Evolutionary conservation across 2,797 vertebrate species (phyloP).

Genomic region (Salmo trutta): DNA sequence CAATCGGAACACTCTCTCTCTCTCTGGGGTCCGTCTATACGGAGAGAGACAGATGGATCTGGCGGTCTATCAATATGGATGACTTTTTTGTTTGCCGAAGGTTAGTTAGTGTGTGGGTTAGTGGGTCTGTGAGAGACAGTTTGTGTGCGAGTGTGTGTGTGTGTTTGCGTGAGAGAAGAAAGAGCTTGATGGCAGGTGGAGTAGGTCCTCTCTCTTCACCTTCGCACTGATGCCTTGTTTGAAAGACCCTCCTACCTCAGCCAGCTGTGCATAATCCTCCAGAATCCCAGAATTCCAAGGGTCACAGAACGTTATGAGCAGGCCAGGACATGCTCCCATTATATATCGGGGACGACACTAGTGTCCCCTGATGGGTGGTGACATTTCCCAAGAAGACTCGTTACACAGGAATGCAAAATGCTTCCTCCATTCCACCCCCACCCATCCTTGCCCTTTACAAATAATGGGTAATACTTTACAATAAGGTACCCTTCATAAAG

Average conservation of each 20-base stretch:
- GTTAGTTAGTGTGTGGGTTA: neutral
- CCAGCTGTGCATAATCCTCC: conserved; percentile 4
- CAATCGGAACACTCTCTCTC: too few species aligned
- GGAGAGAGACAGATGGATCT: neutral
- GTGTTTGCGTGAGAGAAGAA: too few species aligned
- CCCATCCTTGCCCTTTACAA: too few species aligned
- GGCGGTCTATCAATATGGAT: neutral
- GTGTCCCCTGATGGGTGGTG: neutral
- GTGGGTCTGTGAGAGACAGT: neutral
- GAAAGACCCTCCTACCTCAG: neutral
- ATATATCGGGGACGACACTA: neutral
- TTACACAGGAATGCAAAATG: too few species aligned
- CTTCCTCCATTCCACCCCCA: too few species aligned
- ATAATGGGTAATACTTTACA: too few species aligned
- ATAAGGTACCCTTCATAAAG: neutral
- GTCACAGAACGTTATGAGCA: neutral
- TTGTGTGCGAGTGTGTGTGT: too few species aligned
- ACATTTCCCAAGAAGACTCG: neutral
- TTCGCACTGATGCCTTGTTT: neutral
- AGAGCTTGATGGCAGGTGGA: neutral
- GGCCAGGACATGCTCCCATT: neutral
- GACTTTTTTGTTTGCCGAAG: neutral
- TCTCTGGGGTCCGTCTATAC: conserved; percentile 1
- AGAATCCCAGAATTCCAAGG: neutral
- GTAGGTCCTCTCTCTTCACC: neutral